A percentile compares a stretch with the other conserved stretches of the same genome.
Conservation (phyloP, 2,113 vertebrate species). For the Hyperopisus bebe region DNA sequence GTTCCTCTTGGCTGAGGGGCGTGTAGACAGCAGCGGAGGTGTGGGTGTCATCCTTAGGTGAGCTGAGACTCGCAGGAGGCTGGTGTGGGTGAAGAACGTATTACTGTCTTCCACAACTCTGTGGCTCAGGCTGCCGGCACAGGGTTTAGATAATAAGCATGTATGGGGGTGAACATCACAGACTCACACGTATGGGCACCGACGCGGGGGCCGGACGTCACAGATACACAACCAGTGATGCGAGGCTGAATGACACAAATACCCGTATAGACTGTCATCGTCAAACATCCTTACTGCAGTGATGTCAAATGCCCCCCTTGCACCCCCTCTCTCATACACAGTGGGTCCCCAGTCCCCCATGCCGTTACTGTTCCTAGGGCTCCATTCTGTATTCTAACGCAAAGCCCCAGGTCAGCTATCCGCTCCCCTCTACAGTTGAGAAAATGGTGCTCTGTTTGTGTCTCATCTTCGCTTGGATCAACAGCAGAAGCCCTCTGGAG, state of each 20-base stretch:
- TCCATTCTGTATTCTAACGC: conserved; percentile 38
- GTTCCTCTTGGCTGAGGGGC: background rate
- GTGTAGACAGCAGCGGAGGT: background rate
- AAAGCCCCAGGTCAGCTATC: conserved; percentile 37
- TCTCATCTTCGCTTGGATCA: background rate
- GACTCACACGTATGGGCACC: background rate
- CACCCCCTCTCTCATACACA: conserved; percentile 31
- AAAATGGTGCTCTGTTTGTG: background rate
- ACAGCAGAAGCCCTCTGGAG: background rate
- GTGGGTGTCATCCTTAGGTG: background rate
- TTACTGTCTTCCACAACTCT: background rate
- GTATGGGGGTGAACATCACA: background rate
- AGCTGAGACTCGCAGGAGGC: background rate
- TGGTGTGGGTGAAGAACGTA: background rate
- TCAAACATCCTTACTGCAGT: background rate
- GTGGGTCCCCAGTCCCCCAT: conserved; percentile 33
- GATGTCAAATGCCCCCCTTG: background rate
- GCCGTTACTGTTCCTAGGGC: background rate
- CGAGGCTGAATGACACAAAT: background rate
- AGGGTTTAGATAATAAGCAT: background rate
- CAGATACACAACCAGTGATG: background rate
- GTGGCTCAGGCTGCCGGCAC: background rate
- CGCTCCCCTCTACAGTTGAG: background rate
- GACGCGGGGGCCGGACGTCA: background rate
- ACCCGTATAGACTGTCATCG: background rate